These are phyloP conservation scores for Drosophila pruinosa DNA, from an alignment of 1,140 invertebrate genomes.

Conservation along the genomic window DNA sequence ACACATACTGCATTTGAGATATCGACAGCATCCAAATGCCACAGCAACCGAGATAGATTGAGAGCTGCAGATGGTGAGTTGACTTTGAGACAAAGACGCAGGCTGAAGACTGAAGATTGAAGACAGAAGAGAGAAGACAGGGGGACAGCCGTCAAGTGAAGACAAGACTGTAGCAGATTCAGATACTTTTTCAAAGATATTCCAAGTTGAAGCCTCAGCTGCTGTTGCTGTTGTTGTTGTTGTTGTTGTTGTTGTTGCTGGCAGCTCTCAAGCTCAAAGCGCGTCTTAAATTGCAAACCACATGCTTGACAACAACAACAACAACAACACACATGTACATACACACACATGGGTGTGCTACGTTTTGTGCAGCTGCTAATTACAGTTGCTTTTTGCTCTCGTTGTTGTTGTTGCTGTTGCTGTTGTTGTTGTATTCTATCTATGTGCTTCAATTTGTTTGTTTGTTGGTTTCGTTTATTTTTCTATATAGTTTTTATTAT, in stretches of 20 bases:
- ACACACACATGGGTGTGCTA: slow-evolving; percentile 42
- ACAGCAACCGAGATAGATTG: slow-evolving; percentile 19
- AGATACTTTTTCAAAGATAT: neutral
- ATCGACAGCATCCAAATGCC: slow-evolving; percentile 57
- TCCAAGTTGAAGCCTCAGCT: slow-evolving; percentile 38
- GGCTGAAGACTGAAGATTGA: neutral
- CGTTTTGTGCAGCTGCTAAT: slow-evolving; percentile 75
- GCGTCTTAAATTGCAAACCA: slow-evolving; percentile 78
- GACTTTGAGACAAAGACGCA: slow-evolving; percentile 33
- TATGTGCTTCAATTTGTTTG: slow-evolving; percentile 70
- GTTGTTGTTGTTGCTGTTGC: slow-evolving; percentile 39
- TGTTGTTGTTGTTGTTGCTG: neutral
- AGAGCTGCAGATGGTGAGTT: slow-evolving; percentile 47
- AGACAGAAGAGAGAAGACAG: slow-evolving; percentile 5
- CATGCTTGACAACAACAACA: slow-evolving; percentile 50
- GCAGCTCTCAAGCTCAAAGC: slow-evolving; percentile 36
- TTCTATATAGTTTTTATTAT: neutral
- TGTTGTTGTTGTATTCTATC: slow-evolving; percentile 51
- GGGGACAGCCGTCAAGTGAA: neutral
- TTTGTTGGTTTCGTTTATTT: slow-evolving; percentile 34
- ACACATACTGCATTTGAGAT: slow-evolving; percentile 53
- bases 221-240: neutral
- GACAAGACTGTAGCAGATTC: slow-evolving; percentile 15
- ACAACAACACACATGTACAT: slow-evolving; percentile 13
- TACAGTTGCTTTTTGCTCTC: slow-evolving; percentile 68